phyloP scores from a whole-genome alignment of 2,797 vertebrate species.

The Danio tinwini region DNA sequence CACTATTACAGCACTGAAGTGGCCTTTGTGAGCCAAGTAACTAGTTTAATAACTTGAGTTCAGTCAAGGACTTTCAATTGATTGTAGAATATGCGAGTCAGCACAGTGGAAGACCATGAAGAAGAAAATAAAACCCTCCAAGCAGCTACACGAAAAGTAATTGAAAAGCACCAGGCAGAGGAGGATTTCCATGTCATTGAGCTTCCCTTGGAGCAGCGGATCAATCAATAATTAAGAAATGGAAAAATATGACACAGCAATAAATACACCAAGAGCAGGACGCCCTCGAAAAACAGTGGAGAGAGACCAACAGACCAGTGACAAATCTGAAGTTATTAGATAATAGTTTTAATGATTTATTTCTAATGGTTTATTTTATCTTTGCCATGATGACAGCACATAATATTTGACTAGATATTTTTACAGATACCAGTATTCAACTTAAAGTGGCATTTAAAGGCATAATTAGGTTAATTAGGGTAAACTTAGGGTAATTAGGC shows the following conservation, averaged over 20 bases:
- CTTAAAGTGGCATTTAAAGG: too few species aligned
- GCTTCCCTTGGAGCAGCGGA: slow-evolving; percentile 8
- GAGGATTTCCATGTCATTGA: slow-evolving; percentile 19
- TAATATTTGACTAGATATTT: too few species aligned
- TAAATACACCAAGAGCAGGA: slow-evolving; percentile 2
- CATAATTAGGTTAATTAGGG: too few species aligned
- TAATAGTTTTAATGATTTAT: too few species aligned
- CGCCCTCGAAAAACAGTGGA: not conserved
- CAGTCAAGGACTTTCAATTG: not conserved
- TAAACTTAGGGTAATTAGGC: too few species aligned
- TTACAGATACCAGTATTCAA: too few species aligned
- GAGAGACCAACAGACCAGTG: not conserved
- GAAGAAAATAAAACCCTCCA: not conserved
- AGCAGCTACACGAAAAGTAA: not conserved
- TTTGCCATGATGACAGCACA: too few species aligned
- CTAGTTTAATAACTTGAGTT: not conserved
- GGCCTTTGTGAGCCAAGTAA: not conserved
- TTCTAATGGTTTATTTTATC: too few species aligned
- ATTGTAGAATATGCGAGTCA: not conserved
- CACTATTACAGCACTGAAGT: not conserved
- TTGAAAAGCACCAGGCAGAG: not conserved
- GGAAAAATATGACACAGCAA: slow-evolving; percentile 11
- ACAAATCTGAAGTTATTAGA: not conserved
- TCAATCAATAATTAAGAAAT: slow-evolving; percentile 16
- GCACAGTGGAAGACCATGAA: not conserved